Base-by-base conservation (phyloP, 2,797 vertebrate genomes). In the Myotis myotis region DNA sequence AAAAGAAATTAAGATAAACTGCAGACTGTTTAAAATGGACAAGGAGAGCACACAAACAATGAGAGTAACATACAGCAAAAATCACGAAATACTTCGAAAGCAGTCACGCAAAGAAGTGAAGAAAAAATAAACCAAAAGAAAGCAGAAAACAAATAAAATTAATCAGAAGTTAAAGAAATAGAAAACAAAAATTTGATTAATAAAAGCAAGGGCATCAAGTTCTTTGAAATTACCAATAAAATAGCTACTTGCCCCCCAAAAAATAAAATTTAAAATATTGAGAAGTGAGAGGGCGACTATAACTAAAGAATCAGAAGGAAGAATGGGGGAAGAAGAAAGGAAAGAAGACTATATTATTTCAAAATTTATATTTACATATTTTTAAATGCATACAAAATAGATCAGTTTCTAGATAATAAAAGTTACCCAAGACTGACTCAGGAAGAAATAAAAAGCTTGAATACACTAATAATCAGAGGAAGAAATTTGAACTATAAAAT, bases 1-100 rank as follows among this genome's bases (percentile, higher is more conserved):
- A 60, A 28, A 85, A 95, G 68, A 94, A 93, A 96, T 94, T 76
- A 90, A 95, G 94, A 89, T 64, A 95, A 95, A 96, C 71, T 62
- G 17, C n/a, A 94, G 87, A 72, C 94, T 88, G 79, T 96, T 94
- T 83, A 79, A 96, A 89, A 83, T 68, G 89, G 96, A 96, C 92
- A 97, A 96, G 66, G 82, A 88, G 17, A 71, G 41, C 25, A 71
- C 57, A 22, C 23, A 81, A 94, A 96, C 87, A 97, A 96, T 71
- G 82, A 92, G 9, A 55, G 47, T 13, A 71, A 41, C 94, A 76
- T 74, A 86, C 1, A 57, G 66, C n/a, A 92, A 76, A 94, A 75
- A 38, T 75, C 93, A 72, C 8, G 81, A 78, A 89, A 66, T 38
- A 57, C 15, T 47, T 91, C 76, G 62, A 91, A 81, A 91, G 68